Base-by-base conservation (phyloP, 2,113 vertebrate species). In the Pycnonotus jocosus region DNA sequence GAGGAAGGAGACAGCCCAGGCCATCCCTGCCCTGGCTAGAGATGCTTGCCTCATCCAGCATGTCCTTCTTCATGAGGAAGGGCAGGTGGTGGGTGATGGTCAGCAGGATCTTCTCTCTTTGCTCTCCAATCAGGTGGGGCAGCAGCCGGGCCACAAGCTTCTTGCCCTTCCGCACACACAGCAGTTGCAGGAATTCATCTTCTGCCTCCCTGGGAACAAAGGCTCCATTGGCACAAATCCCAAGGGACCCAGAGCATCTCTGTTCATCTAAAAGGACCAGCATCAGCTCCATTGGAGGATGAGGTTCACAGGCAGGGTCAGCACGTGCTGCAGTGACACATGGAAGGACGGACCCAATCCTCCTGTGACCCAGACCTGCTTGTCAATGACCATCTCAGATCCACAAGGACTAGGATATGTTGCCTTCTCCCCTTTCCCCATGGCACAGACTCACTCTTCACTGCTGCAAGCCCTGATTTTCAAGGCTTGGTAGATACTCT, bases 91-190 rank as follows among this genome's bases (percentile, higher is more conserved):
- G 95, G 6, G 97, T 97, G 95, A 99, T 94, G 7, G 95, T 95
- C 33, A 95, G 62, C 71, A 99, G 97, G 71, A 99, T 95, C 51
- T 97, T 97, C 76, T 98, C 91, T 0, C 97, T 98, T 27, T 91
- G 95, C 37, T 98, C 98, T 4, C 11, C 96, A 22, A 96, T 97
- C 62, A 99, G 93, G 88, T 99, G 98, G 1, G 99, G 98, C 47
- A 99, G 96, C 68, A 99, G 98, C 31, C 99, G 98, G 4, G 98
- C 97, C 0, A 95, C n/a, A 1, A 99, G 94, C 57, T 97, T 98
- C 97, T 99, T 99, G 54, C 99, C 99, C 91, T 99, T 99, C 51
- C 98, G 97, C 73, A 99, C 97, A 21, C 98, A 98, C 25, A 99
- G 97, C 70, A 98, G 97, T 25, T 99, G 98, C 71, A 99, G 96